Base-by-base conservation (phyloP, 2,113 vertebrate genomes). In the Forbesichthys agassizii region DNA sequence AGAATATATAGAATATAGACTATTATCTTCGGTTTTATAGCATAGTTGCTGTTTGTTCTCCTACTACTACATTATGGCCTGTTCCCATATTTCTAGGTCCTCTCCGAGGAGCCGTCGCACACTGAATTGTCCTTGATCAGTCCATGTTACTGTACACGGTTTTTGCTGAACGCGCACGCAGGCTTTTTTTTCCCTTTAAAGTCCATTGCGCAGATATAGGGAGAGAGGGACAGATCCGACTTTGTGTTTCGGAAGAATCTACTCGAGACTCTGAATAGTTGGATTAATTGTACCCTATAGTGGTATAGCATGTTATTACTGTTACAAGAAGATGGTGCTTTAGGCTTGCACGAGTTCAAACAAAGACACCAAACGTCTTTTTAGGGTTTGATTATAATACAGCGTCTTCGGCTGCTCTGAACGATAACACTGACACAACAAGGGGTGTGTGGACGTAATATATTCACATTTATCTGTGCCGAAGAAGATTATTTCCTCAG, bases 51-150 rank as follows among this genome's bases (percentile, higher is more conserved):
- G 20, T 8, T 54, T 54, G n/a, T n/a, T 49, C 4, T 0, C 48
- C 53, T 59, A 16, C 36, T 20, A 59, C 56, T n/a, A 0, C 18
- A 5, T n/a, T 47, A 58, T 61, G 33, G 59, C 65, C 61, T 54
- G 52, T 54, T 54, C 12, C 3, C 52, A 5, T 16, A 13, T 54
- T 54, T 14, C 52, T 54, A 5, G 20, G 20, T n/a, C 52, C 52
- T 14, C 14, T 49, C 61, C 12, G n/a, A 69, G 67, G 10, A 75
- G 20, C 72, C 65, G 53, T 62, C 13, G 8, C 47, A 74, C 81
- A 54, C 76, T 51, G 58, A 61, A 71, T 71, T 72, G 69, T 48
- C 69, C 77, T 57, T 12, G 68, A 63, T 54, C 60, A 73, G 66
- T 8, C 77, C 60, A 70, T 57, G 11, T 79, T 63, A 68, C 46